These are phyloP conservation scores for Sebastes matsubarae DNA, from an alignment of 2,797 vertebrate genomes.

Conservation along the genomic window DNA sequence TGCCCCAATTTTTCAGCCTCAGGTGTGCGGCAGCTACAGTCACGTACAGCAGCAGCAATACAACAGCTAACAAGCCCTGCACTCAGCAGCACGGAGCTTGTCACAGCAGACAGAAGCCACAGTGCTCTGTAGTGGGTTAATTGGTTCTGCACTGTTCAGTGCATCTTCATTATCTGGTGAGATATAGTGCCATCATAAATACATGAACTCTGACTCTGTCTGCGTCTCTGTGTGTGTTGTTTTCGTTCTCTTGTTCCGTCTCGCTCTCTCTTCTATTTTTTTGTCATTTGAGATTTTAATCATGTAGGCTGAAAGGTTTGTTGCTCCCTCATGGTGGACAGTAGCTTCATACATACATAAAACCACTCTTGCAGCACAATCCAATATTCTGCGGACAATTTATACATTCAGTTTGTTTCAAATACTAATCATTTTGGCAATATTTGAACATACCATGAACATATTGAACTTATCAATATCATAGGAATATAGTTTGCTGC, in stretches of 20 bases:
- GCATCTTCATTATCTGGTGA: slow-evolving; percentile 36
- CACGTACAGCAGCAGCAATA: not conserved
- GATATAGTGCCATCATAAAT: not conserved
- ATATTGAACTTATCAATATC: not conserved
- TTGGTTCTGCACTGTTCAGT: slow-evolving; percentile 32
- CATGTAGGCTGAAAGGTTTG: not conserved
- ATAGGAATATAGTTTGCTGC: not conserved
- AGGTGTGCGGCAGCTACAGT: slow-evolving; percentile 33
- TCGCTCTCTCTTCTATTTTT: not conserved
- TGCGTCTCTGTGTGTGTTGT: not conserved
- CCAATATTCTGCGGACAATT: not conserved
- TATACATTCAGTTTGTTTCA: not conserved
- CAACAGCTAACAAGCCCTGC: slow-evolving; percentile 31
- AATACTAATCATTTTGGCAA: not conserved
- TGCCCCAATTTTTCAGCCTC: slow-evolving; percentile 23
- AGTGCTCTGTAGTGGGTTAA: slow-evolving; percentile 28
- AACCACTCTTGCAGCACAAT: not conserved
- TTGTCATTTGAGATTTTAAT: not conserved
- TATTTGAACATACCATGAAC: not conserved
- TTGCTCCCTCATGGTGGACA: not conserved
- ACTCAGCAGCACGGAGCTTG: slow-evolving; percentile 3
- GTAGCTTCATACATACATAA: not conserved
- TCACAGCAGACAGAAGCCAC: slow-evolving; percentile 23
- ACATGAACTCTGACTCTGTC: slow-evolving; percentile 14
- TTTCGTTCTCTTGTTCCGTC: not conserved